phyloP scores from a whole-genome alignment of 2,113 vertebrate genomes.

The Tragelaphus buxtoni region DNA sequence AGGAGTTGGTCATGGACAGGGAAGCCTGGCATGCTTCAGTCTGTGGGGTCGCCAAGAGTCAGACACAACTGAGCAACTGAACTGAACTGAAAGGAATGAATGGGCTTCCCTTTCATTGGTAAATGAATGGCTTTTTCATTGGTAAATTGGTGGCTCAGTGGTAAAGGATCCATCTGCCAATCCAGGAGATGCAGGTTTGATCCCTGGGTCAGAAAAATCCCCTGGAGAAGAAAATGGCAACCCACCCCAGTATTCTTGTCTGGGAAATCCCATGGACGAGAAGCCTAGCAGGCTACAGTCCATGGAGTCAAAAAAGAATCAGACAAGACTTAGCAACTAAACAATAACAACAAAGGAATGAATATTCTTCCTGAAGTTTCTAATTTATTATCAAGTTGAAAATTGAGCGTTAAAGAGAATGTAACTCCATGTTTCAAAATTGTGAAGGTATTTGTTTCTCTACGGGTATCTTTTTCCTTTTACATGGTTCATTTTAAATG shows the following conservation, averaged over 20 bases:
- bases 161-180: not conserved
- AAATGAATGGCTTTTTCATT: not conserved
- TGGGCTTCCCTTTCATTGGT: not conserved
- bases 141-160: not conserved
- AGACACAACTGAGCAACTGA: not conserved
- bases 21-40: not conserved
- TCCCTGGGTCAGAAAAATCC: not conserved
- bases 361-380: not conserved
- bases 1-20: not conserved
- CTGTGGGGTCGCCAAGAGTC: not conserved
- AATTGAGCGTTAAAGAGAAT: not conserved
- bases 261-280: not conserved
- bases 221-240: not conserved
- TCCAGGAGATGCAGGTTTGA: rapidly evolving
- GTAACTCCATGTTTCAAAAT: not conserved
- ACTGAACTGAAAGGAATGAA: not conserved
- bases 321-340: not conserved
- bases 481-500: not conserved
- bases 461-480: not conserved
- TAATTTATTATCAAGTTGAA: not conserved
- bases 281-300: not conserved
- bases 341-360: not conserved
- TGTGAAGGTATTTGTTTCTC: not conserved
- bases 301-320: not conserved
- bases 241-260: not conserved